Conservation (phyloP, 2,797 vertebrate species). For the Enteromius fasciolatus region DNA sequence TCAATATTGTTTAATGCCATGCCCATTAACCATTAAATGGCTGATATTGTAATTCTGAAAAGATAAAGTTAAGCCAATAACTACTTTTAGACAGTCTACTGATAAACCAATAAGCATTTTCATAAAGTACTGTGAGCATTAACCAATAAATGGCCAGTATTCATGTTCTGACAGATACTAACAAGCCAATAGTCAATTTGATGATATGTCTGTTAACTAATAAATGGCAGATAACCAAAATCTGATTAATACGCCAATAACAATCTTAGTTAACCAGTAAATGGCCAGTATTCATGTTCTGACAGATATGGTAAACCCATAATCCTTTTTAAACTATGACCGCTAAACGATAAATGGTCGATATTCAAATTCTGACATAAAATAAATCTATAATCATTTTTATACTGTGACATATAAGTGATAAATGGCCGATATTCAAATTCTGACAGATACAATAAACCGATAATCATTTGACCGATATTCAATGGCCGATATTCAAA, state of each 20-base stretch:
- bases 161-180: accelerated
- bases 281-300: neutral
- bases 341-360: neutral
- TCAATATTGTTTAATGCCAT: neutral
- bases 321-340: neutral
- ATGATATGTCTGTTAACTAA: neutral
- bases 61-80: neutral
- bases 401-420: accelerated
- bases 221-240: neutral
- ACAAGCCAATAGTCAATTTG: neutral
- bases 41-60: neutral
- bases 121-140: no score
- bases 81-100: neutral
- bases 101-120: neutral
- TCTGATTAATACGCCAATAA: neutral
- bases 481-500: neutral
- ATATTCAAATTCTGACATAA: neutral
- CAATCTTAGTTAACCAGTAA: neutral
- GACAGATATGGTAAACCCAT: accelerated
- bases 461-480: neutral
- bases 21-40: neutral
- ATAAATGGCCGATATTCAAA: neutral
- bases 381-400: neutral
- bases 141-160: neutral
- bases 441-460: neutral